Conservation (phyloP, 2,797 vertebrate genomes). For the Setipinna tenuifilis region DNA sequence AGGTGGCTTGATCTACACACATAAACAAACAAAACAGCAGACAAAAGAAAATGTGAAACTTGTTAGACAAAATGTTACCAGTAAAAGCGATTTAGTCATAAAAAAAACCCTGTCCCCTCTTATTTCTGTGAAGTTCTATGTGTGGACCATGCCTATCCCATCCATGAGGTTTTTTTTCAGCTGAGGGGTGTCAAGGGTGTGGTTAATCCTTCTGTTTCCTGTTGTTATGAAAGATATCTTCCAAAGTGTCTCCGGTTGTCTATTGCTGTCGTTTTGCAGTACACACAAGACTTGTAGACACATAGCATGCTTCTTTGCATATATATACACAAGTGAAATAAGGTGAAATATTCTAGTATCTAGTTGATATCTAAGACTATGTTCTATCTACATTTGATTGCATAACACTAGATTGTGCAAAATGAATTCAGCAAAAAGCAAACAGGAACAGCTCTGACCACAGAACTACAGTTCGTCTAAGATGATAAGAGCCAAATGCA, state of each 20-base stretch:
- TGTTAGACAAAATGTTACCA: background rate
- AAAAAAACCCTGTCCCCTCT: too few species aligned
- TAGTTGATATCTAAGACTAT: background rate
- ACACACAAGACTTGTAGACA: background rate
- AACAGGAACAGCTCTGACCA: background rate
- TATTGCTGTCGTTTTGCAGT: background rate
- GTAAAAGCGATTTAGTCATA: background rate
- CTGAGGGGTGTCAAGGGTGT: background rate
- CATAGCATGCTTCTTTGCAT: background rate
- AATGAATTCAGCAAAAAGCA: background rate
- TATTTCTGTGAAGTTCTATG: background rate
- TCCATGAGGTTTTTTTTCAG: background rate
- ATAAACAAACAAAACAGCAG: background rate
- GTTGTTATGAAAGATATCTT: background rate
- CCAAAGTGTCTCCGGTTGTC: background rate
- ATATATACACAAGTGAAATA: background rate
- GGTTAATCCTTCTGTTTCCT: background rate
- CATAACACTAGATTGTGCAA: background rate
- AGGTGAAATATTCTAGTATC: background rate
- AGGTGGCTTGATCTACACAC: slow-evolving; percentile 62
- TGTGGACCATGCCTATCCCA: background rate
- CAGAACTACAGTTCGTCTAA: background rate
- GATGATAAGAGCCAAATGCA: background rate
- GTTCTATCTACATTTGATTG: background rate
- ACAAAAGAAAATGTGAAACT: background rate